These are phyloP conservation scores for Lutjanus erythropterus DNA, from an alignment of 2,113 vertebrate genomes.

Conservation along the genomic window DNA sequence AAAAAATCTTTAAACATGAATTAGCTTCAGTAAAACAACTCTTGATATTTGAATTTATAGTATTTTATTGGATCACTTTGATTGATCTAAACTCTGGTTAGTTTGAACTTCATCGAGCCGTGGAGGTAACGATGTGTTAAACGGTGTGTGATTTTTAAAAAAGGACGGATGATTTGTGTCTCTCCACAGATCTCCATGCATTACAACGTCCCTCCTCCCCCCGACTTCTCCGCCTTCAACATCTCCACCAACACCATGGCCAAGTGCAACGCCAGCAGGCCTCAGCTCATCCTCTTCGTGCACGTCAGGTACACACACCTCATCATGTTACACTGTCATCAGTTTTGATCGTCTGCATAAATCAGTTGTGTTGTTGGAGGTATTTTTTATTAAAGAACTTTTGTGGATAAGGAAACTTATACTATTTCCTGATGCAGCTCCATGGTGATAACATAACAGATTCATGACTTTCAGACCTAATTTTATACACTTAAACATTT, in stretches of 20 bases:
- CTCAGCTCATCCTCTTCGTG: conserved; percentile 61
- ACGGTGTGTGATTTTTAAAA: neutral
- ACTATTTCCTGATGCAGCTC: too few species aligned
- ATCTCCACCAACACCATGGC: conserved; percentile 52
- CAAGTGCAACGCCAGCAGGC: conserved; percentile 57
- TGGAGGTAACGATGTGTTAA: neutral
- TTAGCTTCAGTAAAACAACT: neutral
- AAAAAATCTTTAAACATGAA: neutral
- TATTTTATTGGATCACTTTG: neutral
- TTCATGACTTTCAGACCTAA: too few species aligned
- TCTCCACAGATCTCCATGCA: conserved; percentile 78
- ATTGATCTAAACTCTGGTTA: too few species aligned
- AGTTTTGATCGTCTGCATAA: too few species aligned
- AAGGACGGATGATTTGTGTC: neutral
- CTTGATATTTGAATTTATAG: neutral
- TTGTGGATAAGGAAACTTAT: neutral
- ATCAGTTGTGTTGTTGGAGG: neutral
- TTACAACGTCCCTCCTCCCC: conserved; percentile 84
- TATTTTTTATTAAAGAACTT: neutral
- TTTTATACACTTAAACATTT: too few species aligned
- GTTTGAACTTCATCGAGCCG: neutral
- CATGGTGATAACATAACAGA: too few species aligned
- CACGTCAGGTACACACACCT: conserved; percentile 77
- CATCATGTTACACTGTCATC: too few species aligned
- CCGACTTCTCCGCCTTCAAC: conserved; percentile 75